These are phyloP conservation scores for Dexiosoma caninum DNA, from an alignment of 2,888 invertebrate species.

Conservation along the genomic window DNA sequence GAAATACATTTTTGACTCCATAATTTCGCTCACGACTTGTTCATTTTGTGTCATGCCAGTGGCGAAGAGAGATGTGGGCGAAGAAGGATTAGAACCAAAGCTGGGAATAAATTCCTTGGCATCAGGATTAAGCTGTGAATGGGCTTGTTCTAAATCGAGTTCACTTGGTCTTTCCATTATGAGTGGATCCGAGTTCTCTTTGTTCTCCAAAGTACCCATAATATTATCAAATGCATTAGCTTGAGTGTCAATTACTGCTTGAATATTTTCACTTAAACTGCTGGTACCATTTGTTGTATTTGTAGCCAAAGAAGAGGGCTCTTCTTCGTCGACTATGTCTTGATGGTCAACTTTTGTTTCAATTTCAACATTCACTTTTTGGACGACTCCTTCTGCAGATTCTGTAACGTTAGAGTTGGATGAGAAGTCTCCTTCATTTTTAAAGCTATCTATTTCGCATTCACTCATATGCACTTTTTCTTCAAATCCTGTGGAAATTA, in stretches of 20 bases:
- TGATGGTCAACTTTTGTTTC: conserved; percentile 49
- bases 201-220: conserved; percentile 13
- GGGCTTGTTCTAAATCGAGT: conserved; percentile 79
- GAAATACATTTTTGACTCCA: conserved; percentile 56
- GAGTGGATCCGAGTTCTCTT: conserved; percentile 38
- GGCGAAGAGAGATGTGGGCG: conserved; percentile 75
- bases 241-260: conserved; percentile 4
- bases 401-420: conserved; percentile 71
- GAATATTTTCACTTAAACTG: conserved; percentile 71
- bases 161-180: conserved; percentile 28
- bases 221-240: conserved; percentile 24
- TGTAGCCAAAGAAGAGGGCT: conserved; percentile 73
- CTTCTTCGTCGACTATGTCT: conserved; percentile 69
- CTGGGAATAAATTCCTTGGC: conserved; percentile 87
- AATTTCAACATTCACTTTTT: conserved; percentile 62
- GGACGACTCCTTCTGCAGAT: conserved; percentile 63
- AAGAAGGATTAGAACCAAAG: conserved; percentile 79
- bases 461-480: conserved; percentile 62
- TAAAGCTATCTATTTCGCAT: conserved; percentile 70
- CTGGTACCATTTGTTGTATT: conserved; percentile 72
- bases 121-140: conserved; percentile 89
- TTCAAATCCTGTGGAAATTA: conserved; percentile 20
- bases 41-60: conserved; percentile 10
- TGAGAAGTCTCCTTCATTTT: conserved; percentile 72
- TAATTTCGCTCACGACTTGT: conserved; percentile 30